A percentile compares a stretch with the other conserved stretches of the same genome.
phyloP scores from a whole-genome alignment of 2,888 invertebrate species.

The Perdita meconis region DNA sequence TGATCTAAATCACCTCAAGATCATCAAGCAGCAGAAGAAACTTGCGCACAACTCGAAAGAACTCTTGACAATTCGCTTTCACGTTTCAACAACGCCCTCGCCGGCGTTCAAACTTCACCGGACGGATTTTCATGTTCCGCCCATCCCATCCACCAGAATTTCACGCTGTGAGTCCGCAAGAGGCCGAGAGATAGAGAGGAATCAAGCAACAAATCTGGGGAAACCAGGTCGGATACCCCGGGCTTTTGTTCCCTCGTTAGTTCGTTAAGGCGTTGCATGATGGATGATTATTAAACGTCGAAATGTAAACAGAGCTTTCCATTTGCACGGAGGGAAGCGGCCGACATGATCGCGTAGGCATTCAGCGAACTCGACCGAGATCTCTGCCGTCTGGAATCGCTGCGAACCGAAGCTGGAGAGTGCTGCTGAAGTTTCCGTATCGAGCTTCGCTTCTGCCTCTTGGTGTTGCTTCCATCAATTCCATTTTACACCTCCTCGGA shows the following conservation, averaged over 20 bases:
- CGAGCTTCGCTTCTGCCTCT: slow-evolving; percentile 1
- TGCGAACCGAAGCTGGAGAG: background rate
- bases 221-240: slow-evolving; percentile 55
- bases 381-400: background rate
- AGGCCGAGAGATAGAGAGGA: background rate
- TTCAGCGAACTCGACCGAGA: slow-evolving; percentile 57
- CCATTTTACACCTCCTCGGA: slow-evolving; percentile 14
- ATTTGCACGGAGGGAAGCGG: slow-evolving; percentile 58
- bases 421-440: background rate
- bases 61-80: background rate
- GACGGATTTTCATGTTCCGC: slow-evolving; percentile 19
- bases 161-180: slow-evolving; percentile 30
- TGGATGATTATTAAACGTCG: slow-evolving; percentile 68
- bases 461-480: slow-evolving; percentile 3
- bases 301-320: slow-evolving; percentile 61
- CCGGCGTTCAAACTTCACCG: slow-evolving; percentile 31
- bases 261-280: slow-evolving; percentile 66
- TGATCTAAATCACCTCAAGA: background rate
- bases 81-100: background rate
- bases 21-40: slow-evolving; percentile 16
- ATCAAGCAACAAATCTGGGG: slow-evolving; percentile 41
- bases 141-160: slow-evolving; percentile 32
- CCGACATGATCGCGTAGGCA: slow-evolving; percentile 51
- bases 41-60: background rate
- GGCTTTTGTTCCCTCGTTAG: slow-evolving; percentile 57